A percentile compares a stretch with the other conserved stretches of the same genome.
Conservation (phyloP, 2,888 invertebrate genomes). For the Melitaea athalia region DNA sequence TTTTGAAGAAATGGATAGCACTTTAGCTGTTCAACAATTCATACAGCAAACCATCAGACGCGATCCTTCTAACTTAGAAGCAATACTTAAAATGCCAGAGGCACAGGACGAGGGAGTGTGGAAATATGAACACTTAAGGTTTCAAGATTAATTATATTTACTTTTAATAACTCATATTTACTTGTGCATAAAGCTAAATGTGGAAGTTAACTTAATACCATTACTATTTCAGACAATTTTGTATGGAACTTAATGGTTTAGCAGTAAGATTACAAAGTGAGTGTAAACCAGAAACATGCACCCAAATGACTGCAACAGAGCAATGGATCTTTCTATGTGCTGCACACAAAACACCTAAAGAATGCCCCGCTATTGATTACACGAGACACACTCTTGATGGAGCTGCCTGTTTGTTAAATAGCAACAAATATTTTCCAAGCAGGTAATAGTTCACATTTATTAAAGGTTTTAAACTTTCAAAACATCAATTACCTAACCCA, state of each 20-base stretch:
- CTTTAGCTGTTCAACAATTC: constrained; percentile 98
- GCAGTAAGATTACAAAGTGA: constrained; percentile 97
- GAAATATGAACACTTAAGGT: constrained; percentile 99
- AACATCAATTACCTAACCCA: neutral
- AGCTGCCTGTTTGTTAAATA: constrained; percentile 98
- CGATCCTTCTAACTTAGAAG: constrained; percentile 96
- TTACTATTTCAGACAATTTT: constrained; percentile 91
- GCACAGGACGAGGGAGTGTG: constrained; percentile 99
- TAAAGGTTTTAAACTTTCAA: neutral
- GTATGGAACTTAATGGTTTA: constrained; percentile 99
- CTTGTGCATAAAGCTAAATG: neutral
- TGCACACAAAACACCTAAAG: constrained; percentile 99
- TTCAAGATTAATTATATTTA: neutral
- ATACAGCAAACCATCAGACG: constrained; percentile 98
- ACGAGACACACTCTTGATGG: constrained; percentile 99
- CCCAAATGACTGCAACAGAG: constrained; percentile 99
- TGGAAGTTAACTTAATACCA: neutral
- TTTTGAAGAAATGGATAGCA: constrained; percentile 99
- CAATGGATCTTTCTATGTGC: constrained; percentile 99
- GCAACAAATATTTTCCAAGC: constrained; percentile 99
- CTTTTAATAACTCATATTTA: neutral
- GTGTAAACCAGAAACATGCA: constrained; percentile 98
- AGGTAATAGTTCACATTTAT: constrained; percentile 81
- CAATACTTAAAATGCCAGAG: constrained; percentile 97
- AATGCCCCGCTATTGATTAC: constrained; percentile 99